Base-by-base conservation (phyloP, 2,888 invertebrate genomes). In the Ophioninae sp. region DNA sequence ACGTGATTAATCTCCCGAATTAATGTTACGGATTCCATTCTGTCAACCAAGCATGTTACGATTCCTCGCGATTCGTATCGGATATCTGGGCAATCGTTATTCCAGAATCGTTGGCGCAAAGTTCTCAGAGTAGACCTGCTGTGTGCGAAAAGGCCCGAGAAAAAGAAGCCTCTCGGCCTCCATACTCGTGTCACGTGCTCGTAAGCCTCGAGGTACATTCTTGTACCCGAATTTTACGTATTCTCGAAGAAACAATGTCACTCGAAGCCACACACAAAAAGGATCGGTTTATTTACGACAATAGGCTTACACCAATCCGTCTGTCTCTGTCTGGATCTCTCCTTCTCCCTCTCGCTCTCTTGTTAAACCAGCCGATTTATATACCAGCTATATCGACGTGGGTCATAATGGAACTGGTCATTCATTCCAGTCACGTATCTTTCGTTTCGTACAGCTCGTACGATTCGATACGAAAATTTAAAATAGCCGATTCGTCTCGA, bases 391-490 rank as follows among this genome's bases (percentile, higher is more conserved):
- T 59, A 30, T 57, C 39, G 56, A 20, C 68, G 50, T 61, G 61
- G 59, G 41, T 61, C 50, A 50, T 61, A 61, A 69, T 50, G 61
- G 30, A 68, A 67, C 37, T 59, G 39, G 64, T 69, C 68, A 64
- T 62, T 70, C 61, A 75, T 59, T 81, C 80, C 21, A 50, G 74
- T 80, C 74, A 75, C 80, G 75, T 80, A 79, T 59, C 41, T 69
- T 77, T 75, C 56, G 44, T 65, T 62, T 30, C 75, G 7, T 50
- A 70, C 37, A 70, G 75, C 75, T 81, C 64, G 65, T 72, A 77
- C 59, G 50, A 81, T 77, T 67, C 61, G 73, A 81, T 73, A 81
- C 23, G 81, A 81, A 67, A 73, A 67, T 62, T 77, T n/a, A n/a
- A 77, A 77, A 77, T 68, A 17, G 41, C 30, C 23, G 37, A 50